Evolutionary conservation across 2,888 invertebrate genomes (phyloP).

Genomic region (Ceramica pisi): DNA sequence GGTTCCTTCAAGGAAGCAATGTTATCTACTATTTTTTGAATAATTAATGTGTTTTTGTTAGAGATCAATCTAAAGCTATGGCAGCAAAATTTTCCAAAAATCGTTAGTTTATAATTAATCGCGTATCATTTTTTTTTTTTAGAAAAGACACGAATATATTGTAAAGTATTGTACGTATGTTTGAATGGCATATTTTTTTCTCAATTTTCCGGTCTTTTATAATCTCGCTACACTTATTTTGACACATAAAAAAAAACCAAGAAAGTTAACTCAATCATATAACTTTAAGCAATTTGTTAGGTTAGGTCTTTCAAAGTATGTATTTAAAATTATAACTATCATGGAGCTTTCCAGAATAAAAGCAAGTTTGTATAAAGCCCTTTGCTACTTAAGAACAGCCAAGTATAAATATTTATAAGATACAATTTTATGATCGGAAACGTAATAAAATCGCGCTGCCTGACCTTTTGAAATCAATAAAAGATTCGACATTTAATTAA

Average conservation of each 20-base stretch:
- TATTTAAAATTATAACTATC: not conserved
- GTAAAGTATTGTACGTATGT: no score
- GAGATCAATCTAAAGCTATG: not conserved
- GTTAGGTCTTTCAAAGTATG: not conserved
- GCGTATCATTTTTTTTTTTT: no score
- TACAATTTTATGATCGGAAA: slow-evolving; percentile 1
- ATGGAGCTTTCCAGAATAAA: not conserved
- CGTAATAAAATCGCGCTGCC: not conserved
- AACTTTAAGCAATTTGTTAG: no score
- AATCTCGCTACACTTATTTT: no score
- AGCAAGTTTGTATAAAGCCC: not conserved
- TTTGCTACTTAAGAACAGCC: not conserved
- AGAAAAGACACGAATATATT: no score
- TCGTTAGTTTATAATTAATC: no score
- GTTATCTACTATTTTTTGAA: not conserved
- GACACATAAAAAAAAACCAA: no score
- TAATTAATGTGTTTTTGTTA: no score
- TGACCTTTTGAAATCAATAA: slow-evolving; percentile 11
- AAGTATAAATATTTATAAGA: not conserved
- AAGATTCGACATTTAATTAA: not conserved
- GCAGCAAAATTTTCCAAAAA: no score
- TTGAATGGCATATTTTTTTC: no score
- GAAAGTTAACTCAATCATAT: no score
- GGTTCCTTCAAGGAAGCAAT: not conserved
- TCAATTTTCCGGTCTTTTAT: no score